Conservation (phyloP, 2,797 vertebrate species). For the Brachymystax lenok region DNA sequence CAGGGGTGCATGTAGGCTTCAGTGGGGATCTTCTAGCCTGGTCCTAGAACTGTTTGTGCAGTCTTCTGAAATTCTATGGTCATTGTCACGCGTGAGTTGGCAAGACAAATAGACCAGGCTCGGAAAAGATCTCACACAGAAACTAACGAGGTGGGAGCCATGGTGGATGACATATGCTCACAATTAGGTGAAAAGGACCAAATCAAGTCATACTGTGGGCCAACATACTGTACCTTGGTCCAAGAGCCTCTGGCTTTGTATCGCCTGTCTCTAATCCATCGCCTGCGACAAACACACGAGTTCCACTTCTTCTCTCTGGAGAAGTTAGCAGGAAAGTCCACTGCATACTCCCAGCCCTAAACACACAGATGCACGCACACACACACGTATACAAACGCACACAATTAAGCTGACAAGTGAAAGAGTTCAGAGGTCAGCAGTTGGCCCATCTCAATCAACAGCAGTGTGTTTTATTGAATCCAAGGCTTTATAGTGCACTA, state of each 20-base stretch:
- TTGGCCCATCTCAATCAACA: no score
- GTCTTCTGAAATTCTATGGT: neutral
- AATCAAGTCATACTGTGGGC: neutral
- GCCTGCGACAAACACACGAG: slow-evolving; percentile 93
- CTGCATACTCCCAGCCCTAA: slow-evolving; percentile 96
- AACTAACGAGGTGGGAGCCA: neutral
- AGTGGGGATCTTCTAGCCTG: neutral
- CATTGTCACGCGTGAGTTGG: neutral
- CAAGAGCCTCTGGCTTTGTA: slow-evolving; percentile 88
- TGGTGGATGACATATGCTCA: neutral
- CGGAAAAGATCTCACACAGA: neutral
- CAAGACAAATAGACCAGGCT: neutral
- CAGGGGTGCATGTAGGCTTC: neutral
- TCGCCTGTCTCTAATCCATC: slow-evolving; percentile 96
- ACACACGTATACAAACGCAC: neutral
- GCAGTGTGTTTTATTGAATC: no score
- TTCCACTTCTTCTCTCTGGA: slow-evolving; percentile 96
- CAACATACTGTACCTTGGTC: slow-evolving; percentile 80
- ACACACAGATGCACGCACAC: neutral
- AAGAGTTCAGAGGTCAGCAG: no score
- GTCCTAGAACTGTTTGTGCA: neutral
- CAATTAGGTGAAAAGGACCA: neutral
- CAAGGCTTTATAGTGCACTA: no score
- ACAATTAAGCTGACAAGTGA: neutral
- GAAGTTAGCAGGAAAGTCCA: slow-evolving; percentile 96